These are phyloP conservation scores for Epinephelus awoara DNA, from an alignment of 2,797 vertebrate species.

Conservation along the genomic window DNA sequence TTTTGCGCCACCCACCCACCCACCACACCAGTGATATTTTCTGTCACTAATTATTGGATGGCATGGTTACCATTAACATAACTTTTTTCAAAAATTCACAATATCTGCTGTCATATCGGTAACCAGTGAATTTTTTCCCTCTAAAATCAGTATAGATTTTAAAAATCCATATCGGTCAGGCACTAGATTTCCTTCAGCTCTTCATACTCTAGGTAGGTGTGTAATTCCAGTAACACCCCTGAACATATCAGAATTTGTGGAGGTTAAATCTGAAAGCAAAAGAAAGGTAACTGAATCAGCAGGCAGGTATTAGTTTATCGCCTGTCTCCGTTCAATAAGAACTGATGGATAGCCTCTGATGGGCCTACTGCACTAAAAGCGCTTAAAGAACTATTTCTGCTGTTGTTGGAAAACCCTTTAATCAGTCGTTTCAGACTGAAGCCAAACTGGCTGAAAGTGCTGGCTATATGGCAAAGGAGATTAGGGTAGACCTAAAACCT, in stretches of 20 bases:
- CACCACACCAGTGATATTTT: too few relatives aligned
- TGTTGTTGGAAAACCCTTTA: conserved; percentile 34
- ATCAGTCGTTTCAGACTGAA: conserved; percentile 39
- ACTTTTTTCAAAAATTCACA: too few relatives aligned
- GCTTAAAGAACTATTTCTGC: conserved; percentile 35
- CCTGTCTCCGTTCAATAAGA: conserved; percentile 3
- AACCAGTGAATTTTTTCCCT: too few relatives aligned
- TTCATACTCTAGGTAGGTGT: too few relatives aligned
- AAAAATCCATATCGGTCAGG: too few relatives aligned
- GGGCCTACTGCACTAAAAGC: conserved; percentile 19
- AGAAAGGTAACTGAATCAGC: conserved; percentile 9
- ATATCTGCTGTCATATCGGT: too few relatives aligned
- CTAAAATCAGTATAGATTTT: too few relatives aligned
- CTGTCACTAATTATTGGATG: too few relatives aligned
- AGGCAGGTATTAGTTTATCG: not conserved
- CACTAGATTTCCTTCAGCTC: not conserved
- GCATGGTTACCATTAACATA: too few relatives aligned
- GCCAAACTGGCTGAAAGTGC: conserved; percentile 41
- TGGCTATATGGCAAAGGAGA: conserved; percentile 30
- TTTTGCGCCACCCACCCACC: too few relatives aligned
- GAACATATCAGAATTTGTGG: not conserved
- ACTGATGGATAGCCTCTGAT: conserved; percentile 13
- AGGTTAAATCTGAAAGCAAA: not conserved
- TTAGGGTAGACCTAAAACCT: conserved; percentile 54
- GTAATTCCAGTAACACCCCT: not conserved